phyloP scores from a whole-genome alignment of 2,113 vertebrate species.

The Hyperopisus bebe region DNA sequence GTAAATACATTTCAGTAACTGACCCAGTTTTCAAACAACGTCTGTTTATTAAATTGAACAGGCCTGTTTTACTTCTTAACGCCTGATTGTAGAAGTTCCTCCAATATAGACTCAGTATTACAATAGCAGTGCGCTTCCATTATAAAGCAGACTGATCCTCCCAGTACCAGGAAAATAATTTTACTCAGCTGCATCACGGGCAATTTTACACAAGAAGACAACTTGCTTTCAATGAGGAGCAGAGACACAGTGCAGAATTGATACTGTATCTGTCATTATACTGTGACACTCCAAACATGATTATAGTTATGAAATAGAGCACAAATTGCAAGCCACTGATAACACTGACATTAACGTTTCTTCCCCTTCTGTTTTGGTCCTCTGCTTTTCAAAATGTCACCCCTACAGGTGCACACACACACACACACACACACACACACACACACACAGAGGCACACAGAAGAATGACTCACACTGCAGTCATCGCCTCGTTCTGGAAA shows the following conservation, averaged over 20 bases:
- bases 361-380: background rate
- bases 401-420: background rate
- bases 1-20: background rate
- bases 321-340: background rate
- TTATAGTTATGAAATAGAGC: background rate
- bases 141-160: background rate
- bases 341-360: background rate
- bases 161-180: background rate
- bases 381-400: background rate
- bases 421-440: background rate
- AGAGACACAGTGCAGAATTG: background rate
- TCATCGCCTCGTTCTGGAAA: constrained; percentile 92
- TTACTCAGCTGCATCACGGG: background rate
- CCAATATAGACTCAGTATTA: background rate
- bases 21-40: background rate
- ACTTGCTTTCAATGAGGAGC: background rate
- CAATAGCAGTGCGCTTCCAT: background rate
- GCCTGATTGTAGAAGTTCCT: background rate
- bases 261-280: background rate
- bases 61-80: background rate
- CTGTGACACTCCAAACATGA: background rate
- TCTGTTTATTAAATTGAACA: background rate
- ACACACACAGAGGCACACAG: background rate
- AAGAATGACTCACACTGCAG: constrained; percentile 74
- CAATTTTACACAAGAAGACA: background rate